Evolutionary conservation across 2,888 invertebrate genomes (phyloP).

Genomic region (Pheosia gnoma): DNA sequence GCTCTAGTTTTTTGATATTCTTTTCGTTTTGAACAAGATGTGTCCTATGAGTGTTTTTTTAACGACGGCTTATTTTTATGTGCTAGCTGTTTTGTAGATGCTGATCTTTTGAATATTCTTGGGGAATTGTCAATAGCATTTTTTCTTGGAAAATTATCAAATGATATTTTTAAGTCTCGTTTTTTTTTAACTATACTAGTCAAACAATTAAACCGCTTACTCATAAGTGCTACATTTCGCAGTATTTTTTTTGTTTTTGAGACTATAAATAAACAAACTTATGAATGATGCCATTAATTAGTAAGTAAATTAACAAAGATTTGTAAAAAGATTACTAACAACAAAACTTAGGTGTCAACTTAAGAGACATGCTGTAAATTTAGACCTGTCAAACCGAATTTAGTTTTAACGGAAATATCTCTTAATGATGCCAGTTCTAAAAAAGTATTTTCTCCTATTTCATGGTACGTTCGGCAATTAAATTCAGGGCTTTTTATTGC

Average conservation of each 20-base stretch:
- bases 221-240: too few relatives aligned
- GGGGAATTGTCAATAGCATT: too few relatives aligned
- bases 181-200: too few relatives aligned
- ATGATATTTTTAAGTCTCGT: too few relatives aligned
- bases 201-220: too few relatives aligned
- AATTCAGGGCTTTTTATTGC: constrained; percentile 6
- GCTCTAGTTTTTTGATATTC: neutral
- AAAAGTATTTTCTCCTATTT: constrained; percentile 4
- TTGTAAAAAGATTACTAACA: neutral
- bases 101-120: too few relatives aligned
- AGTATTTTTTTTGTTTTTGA: too few relatives aligned
- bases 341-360: neutral
- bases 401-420: constrained; percentile 4
- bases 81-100: too few relatives aligned
- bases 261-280: too few relatives aligned
- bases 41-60: neutral
- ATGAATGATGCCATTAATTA: too few relatives aligned
- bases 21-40: neutral
- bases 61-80: neutral
- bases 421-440: neutral
- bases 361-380: neutral
- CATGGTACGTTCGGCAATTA: constrained; percentile 7
- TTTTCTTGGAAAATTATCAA: too few relatives aligned
- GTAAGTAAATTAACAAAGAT: too few relatives aligned
- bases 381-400: neutral